Evolutionary conservation across 2,113 vertebrate genomes (phyloP).

Genomic region (Cyanistes caeruleus): DNA sequence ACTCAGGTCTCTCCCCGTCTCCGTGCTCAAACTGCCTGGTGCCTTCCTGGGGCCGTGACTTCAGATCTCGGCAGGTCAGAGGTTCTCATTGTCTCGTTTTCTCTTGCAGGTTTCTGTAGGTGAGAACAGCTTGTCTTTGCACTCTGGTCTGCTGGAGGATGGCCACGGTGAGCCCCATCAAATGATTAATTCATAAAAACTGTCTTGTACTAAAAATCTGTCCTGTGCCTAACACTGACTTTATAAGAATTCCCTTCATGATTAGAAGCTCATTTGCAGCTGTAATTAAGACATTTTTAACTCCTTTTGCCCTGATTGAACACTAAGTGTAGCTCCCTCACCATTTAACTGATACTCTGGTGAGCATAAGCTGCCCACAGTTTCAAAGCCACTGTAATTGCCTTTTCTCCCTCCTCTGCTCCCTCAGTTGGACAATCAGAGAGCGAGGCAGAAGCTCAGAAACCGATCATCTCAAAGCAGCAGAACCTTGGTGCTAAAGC

Average conservation of each 20-base stretch:
- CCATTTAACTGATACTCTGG: not conserved
- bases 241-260: not conserved
- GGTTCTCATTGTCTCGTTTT: not conserved
- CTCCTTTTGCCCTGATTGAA: not conserved
- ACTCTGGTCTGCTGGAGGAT: conserved; percentile 51
- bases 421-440: conserved; percentile 41
- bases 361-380: not conserved
- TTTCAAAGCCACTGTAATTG: not conserved
- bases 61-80: not conserved
- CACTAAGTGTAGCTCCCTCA: not conserved
- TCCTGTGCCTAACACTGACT: not conserved
- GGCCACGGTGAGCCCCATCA: conserved; percentile 42
- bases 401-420: not conserved
- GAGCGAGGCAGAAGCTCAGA: conserved; percentile 57
- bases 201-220: not conserved
- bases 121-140: conserved; percentile 58
- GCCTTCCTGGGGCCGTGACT: not conserved
- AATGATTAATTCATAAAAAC: not conserved
- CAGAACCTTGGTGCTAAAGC: conserved; percentile 65
- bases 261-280: not conserved
- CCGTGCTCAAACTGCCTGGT: not conserved
- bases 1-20: not conserved
- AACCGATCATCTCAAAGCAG: conserved; percentile 53
- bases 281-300: not conserved
- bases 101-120: conserved; percentile 62